Percentiles rank a stretch among this genome's conserved stretches.
These are phyloP conservation scores for roundworm (Caenorhabditis elegans) DNA, from an alignment of 1,140 invertebrate species.

Conservation along the genomic window DNA sequence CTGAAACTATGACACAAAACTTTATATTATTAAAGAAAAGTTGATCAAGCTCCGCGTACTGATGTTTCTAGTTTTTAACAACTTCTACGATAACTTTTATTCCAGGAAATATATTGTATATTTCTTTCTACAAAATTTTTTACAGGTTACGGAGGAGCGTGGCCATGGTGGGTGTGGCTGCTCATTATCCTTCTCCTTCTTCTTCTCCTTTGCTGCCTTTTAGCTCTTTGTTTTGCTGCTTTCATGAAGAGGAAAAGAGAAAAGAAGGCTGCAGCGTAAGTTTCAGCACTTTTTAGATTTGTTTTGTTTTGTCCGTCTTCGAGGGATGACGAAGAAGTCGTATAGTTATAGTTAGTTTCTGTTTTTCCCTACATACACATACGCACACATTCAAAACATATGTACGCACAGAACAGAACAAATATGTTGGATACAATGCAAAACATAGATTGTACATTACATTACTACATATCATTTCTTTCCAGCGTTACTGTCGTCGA, in stretches of 20 bases:
- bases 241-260: constrained; percentile 2
- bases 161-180: constrained; percentile 41
- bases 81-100: no score
- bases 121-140: no score
- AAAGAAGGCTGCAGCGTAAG: neutral
- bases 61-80: no score
- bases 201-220: constrained; percentile 34
- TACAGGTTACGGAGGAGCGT: neutral
- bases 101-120: no score
- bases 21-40: no score
- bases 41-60: no score
- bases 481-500: neutral
- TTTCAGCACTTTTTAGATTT: neutral
- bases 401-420: constrained; percentile 9
- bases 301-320: neutral
- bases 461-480: neutral
- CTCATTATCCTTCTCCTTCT: constrained; percentile 29
- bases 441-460: constrained; percentile 18
- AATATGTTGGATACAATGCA: constrained; percentile 6
- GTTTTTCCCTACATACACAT: no score
- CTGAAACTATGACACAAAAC: no score
- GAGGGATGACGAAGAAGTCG: neutral
- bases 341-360: constrained; percentile 26
- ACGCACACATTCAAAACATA: constrained; percentile 19
- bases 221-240: neutral